A percentile compares a stretch with the other conserved stretches of the same genome.
phyloP scores from a whole-genome alignment of 1,140 invertebrate species.

The Cotesia typhae region DNA sequence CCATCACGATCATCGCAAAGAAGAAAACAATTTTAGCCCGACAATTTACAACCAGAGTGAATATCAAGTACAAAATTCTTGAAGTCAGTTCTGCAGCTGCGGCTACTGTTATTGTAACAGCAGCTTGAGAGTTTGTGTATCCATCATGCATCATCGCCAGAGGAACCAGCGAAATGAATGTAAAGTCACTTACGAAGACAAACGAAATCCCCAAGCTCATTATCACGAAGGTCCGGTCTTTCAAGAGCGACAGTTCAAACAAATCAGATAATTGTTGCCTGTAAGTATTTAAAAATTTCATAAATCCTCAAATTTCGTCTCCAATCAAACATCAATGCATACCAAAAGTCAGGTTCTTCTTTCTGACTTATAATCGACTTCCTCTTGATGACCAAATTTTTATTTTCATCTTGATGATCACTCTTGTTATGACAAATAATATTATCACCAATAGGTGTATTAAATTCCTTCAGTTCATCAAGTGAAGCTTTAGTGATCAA shows the following conservation, averaged over 20 bases:
- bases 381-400: neutral
- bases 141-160: conserved; percentile 56
- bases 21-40: conserved; percentile 59
- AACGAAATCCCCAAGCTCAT: conserved; percentile 57
- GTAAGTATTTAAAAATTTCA: conserved; percentile 18
- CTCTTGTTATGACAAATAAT: conserved; percentile 33
- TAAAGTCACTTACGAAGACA: conserved; percentile 55
- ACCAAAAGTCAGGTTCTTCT: conserved; percentile 29
- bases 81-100: conserved; percentile 56
- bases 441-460: no score
- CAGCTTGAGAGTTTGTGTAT: conserved; percentile 51
- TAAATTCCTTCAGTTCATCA: conserved; percentile 16
- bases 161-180: conserved; percentile 56
- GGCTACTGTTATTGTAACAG: conserved; percentile 53
- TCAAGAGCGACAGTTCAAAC: conserved; percentile 56
- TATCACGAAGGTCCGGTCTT: conserved; percentile 53
- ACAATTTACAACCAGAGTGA: conserved; percentile 53
- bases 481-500: neutral
- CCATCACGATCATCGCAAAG: conserved; percentile 55
- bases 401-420: conserved; percentile 27
- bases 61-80: conserved; percentile 53
- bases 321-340: neutral
- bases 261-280: conserved; percentile 44
- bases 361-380: neutral
- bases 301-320: neutral